Conservation (phyloP, 2,113 vertebrate species). For the Benthochromis sp. region DNA sequence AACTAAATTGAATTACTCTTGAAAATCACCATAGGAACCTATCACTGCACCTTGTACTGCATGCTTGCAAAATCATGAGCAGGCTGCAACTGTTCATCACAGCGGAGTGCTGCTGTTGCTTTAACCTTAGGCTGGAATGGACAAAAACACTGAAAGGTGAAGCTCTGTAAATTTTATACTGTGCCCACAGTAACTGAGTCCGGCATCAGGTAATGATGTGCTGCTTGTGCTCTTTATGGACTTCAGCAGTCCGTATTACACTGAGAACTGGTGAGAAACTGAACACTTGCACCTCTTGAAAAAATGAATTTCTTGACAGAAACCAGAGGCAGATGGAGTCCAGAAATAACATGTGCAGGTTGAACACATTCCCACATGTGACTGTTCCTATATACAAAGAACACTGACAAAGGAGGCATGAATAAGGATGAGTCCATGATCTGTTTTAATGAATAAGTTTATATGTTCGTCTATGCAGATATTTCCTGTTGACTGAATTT, state of each 20-base stretch:
- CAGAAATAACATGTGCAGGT: slow-evolving; percentile 31
- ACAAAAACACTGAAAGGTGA: neutral
- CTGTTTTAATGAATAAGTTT: neutral
- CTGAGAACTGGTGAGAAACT: slow-evolving; percentile 21
- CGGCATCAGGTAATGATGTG: neutral
- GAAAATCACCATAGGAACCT: neutral
- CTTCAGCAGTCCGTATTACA: neutral
- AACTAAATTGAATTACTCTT: neutral
- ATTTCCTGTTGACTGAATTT: neutral
- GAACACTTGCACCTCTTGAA: slow-evolving; percentile 17
- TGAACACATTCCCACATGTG: neutral
- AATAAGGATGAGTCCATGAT: neutral
- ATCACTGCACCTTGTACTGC: neutral
- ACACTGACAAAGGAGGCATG: neutral
- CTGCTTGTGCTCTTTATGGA: neutral
- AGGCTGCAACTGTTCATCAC: neutral
- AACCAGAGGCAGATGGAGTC: slow-evolving; percentile 36
- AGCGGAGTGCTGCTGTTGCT: neutral
- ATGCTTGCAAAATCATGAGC: neutral
- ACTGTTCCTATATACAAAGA: neutral
- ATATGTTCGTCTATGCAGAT: neutral
- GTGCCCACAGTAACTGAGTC: neutral
- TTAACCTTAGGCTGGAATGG: neutral
- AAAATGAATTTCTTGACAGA: slow-evolving; percentile 26
- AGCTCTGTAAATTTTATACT: neutral